These are phyloP conservation scores for Ammodytes marinus DNA, from an alignment of 2,113 vertebrate species.

Conservation along the genomic window DNA sequence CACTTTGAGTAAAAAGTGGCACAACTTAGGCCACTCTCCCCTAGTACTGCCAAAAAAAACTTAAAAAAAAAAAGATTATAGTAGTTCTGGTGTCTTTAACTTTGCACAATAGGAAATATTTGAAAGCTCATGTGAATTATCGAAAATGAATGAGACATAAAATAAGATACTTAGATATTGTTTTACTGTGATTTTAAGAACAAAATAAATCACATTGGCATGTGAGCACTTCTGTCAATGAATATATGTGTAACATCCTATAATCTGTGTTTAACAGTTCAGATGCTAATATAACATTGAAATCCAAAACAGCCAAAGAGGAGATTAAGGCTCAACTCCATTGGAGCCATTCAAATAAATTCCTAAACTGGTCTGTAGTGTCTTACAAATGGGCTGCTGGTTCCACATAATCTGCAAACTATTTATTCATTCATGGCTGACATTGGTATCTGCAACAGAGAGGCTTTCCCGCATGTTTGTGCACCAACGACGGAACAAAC, in stretches of 20 bases:
- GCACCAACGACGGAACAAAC: slow-evolving; percentile 19
- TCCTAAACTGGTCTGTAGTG: slow-evolving; percentile 40
- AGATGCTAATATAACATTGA: slow-evolving; percentile 47
- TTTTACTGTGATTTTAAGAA: too few species aligned
- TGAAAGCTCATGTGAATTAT: not conserved
- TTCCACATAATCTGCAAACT: slow-evolving; percentile 36
- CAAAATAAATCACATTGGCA: not conserved
- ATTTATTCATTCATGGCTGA: slow-evolving; percentile 22
- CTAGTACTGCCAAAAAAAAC: not conserved
- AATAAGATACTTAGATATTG: not conserved
- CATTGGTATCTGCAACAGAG: slow-evolving; percentile 1
- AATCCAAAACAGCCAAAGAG: slow-evolving; percentile 45
- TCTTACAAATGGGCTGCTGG: slow-evolving; percentile 28
- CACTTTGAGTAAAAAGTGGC: too few species aligned
- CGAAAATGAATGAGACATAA: too few species aligned
- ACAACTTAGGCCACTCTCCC: too few species aligned
- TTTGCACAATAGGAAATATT: not conserved
- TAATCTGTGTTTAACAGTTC: slow-evolving; percentile 32
- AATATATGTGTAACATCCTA: not conserved
- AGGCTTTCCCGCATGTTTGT: not conserved
- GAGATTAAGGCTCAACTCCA: slow-evolving; percentile 56
- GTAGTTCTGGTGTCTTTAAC: not conserved
- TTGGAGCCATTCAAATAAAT: slow-evolving; percentile 37
- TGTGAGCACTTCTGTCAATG: not conserved
- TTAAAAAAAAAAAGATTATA: not conserved